Base-by-base conservation (phyloP, 23 tunicate species). In the Pegea sp. region DNA sequence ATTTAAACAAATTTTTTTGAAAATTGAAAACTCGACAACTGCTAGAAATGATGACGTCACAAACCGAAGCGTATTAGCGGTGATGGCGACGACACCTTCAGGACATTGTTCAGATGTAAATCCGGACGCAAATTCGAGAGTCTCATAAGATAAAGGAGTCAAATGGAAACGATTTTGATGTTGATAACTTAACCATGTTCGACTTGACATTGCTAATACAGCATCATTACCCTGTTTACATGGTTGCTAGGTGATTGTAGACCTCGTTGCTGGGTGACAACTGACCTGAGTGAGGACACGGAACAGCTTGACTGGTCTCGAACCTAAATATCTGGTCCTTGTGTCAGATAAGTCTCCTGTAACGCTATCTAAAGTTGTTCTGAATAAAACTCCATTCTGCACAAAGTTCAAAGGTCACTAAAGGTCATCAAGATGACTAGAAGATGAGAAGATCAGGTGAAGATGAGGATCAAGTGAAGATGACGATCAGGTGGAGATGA, bases 291-390 rank as follows among this genome's bases (percentile, higher is more conserved):
- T 89, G 21, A 44, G 24, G 3, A 77, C 90, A 42, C 78, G 61
- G 67, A 76, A 89, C 0, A 89, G 66, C 54, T 89, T 89, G 67
- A 89, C 98, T 24, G 98, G 74, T 50, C 79, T 55, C 19, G 91
- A 77, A 3, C 98, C 98, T 28, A 89, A 76, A 51, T 89, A 89
- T 26, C 98, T 57, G 5, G 98, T 89, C 31, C 98, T 60, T 4
- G 98, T 89, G 66, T 89, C 98, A 29, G 98, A 71, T 28, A 89
- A 44, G 50, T 89, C 98, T 22, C 98, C 98, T 18, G 98, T 89
- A 53, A 77, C 81, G 42, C 57, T 70, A 31, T 89, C 98, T 28
- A 89, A 34, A 7, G 98, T 68, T 7, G 98, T 77, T 3, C 98
- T 63, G 28, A 89, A 77, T 63, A 89, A 57, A 26, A 89, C 98